Conservation (phyloP, 2,113 vertebrate genomes). For the Saccopteryx bilineata region DNA sequence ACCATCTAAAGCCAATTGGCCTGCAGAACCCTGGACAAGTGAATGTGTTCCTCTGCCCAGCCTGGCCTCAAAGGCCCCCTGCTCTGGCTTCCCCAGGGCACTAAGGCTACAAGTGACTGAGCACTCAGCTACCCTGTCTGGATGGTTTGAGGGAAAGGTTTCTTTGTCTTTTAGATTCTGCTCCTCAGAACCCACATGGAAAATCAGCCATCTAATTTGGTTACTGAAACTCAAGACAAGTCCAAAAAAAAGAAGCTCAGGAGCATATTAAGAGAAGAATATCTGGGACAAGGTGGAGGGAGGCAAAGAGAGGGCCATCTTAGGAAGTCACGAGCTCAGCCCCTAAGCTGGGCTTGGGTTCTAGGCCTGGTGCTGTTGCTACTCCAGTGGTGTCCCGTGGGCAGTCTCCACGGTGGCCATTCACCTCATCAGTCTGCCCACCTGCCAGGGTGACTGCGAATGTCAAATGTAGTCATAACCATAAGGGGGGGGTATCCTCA, state of each 20-base stretch:
- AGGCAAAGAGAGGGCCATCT: neutral
- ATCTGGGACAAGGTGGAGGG: neutral
- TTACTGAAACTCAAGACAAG: neutral
- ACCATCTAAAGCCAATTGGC: neutral
- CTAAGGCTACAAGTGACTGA: neutral
- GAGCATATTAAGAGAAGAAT: neutral
- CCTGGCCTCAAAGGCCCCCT: neutral
- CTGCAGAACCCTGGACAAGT: neutral
- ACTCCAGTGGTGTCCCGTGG: neutral
- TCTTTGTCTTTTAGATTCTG: neutral
- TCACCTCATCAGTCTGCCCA: neutral
- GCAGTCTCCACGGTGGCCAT: neutral
- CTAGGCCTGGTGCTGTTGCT: neutral
- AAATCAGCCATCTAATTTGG: neutral
- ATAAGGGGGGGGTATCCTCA: fast-evolving
- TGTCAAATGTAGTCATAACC: neutral
- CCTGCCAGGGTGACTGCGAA: neutral
- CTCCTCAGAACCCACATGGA: neutral
- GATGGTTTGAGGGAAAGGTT: neutral
- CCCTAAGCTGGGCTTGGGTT: neutral
- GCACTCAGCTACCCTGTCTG: neutral
- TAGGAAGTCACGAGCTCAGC: neutral
- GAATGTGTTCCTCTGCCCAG: neutral
- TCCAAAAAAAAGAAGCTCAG: neutral
- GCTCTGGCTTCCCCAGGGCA: neutral